phyloP scores from a whole-genome alignment of 2,888 invertebrate genomes.

The Oligia fasciuncula region DNA sequence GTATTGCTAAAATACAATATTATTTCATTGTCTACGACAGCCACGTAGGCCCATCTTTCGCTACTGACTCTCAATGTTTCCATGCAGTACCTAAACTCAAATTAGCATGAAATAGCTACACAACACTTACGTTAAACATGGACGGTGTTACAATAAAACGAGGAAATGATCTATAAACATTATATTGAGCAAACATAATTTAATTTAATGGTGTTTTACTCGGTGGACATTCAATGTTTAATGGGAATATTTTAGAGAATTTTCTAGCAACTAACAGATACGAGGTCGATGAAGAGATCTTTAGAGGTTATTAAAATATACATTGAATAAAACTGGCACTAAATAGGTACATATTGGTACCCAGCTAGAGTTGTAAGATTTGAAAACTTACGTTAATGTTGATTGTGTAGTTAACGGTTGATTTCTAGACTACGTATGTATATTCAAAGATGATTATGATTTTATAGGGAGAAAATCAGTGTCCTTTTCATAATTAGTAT shows the following conservation, averaged over 20 bases:
- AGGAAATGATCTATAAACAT: slow-evolving; percentile 53
- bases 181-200: slow-evolving; percentile 70
- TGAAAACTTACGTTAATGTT: neutral
- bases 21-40: neutral
- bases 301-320: neutral
- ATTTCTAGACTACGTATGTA: neutral
- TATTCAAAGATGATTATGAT: neutral
- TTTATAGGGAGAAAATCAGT: neutral
- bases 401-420: neutral
- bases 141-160: slow-evolving; percentile 46
- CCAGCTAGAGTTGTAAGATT: neutral
- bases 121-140: slow-evolving; percentile 3
- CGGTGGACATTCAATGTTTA: slow-evolving; percentile 31
- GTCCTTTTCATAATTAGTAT: neutral
- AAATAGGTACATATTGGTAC: neutral
- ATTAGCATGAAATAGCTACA: slow-evolving; percentile 48
- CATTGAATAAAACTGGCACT: neutral
- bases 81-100: slow-evolving; percentile 7
- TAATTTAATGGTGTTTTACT: slow-evolving; percentile 38
- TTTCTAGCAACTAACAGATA: slow-evolving; percentile 42
- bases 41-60: neutral
- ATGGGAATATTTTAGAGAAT: slow-evolving; percentile 8
- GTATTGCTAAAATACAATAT: neutral
- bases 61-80: neutral
- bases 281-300: neutral